Evolutionary conservation across 1,140 invertebrate species (phyloP).

Genomic region (Hetaerina americana): DNA sequence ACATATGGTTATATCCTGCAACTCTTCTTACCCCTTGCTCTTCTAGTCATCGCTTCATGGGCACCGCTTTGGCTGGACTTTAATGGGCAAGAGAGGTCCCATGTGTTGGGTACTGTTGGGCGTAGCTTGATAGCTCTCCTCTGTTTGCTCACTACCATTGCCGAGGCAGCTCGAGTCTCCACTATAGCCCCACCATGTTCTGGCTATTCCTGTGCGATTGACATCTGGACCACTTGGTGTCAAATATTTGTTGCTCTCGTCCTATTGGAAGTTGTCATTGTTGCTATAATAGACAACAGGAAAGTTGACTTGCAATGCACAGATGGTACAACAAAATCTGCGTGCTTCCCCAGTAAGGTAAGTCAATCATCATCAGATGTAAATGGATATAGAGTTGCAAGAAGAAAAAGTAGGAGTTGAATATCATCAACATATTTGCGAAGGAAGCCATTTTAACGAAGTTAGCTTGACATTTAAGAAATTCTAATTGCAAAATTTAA

Average conservation of each 20-base stretch:
- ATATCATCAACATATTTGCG: too few species aligned
- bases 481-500: too few species aligned
- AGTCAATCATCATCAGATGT: too few species aligned
- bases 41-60: constrained; percentile 1
- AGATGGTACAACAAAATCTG: too few species aligned
- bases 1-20: background rate
- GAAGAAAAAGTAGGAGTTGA: too few species aligned
- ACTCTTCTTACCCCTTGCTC: background rate
- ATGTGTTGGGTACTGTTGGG: background rate
- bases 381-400: too few species aligned
- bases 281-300: too few species aligned
- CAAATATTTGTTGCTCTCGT: background rate
- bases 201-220: background rate
- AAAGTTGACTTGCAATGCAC: too few species aligned
- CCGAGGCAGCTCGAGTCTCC: background rate
- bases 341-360: too few species aligned
- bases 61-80: background rate
- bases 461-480: too few species aligned
- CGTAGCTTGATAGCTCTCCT: background rate
- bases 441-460: too few species aligned
- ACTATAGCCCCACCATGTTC: background rate
- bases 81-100: too few species aligned
- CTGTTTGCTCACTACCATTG: background rate
- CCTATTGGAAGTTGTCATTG: background rate
- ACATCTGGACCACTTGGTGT: constrained; percentile 1